Evolutionary conservation across 1,140 invertebrate genomes (phyloP).

Genomic region (Cydia splendana): DNA sequence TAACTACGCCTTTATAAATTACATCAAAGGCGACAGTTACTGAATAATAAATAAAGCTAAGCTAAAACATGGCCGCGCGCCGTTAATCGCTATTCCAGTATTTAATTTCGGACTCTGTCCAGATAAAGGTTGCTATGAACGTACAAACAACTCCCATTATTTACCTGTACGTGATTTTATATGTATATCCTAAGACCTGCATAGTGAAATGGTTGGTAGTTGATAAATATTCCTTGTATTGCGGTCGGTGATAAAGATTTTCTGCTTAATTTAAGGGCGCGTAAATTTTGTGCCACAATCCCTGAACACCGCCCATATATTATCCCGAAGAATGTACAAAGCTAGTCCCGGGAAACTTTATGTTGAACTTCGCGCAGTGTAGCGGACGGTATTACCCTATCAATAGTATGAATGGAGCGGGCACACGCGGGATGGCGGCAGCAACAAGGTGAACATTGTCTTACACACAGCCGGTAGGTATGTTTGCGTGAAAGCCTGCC

Average conservation of each 20-base stretch:
- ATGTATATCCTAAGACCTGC: not conserved
- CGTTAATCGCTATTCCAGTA: slow-evolving; percentile 36
- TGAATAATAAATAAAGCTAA: slow-evolving; percentile 41
- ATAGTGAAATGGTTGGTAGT: not conserved
- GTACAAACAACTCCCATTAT: not conserved
- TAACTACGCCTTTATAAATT: slow-evolving; percentile 40
- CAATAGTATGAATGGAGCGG: slow-evolving; percentile 23
- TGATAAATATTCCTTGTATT: not conserved
- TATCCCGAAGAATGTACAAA: slow-evolving; percentile 28
- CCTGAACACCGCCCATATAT: slow-evolving; percentile 7
- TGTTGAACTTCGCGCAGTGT: not conserved
- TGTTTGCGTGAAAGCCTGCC: slow-evolving; percentile 16
- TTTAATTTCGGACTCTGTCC: slow-evolving; percentile 35
- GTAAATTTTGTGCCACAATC: slow-evolving; percentile 31
- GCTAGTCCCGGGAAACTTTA: slow-evolving; percentile 14
- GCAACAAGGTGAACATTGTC: slow-evolving; percentile 22
- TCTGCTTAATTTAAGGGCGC: slow-evolving; percentile 7
- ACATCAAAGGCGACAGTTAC: slow-evolving; percentile 35
- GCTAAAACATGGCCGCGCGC: slow-evolving; percentile 33
- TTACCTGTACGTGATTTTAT: not conserved
- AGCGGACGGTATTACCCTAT: slow-evolving; percentile 25
- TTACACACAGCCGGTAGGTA: not conserved
- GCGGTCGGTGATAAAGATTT: not conserved
- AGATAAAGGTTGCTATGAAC: slow-evolving; percentile 27
- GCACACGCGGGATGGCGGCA: slow-evolving; percentile 9